A percentile compares a stretch with the other conserved stretches of the same genome.
These are phyloP conservation scores for Criorhina ranunculi DNA, from an alignment of 2,888 invertebrate genomes.

Conservation along the genomic window DNA sequence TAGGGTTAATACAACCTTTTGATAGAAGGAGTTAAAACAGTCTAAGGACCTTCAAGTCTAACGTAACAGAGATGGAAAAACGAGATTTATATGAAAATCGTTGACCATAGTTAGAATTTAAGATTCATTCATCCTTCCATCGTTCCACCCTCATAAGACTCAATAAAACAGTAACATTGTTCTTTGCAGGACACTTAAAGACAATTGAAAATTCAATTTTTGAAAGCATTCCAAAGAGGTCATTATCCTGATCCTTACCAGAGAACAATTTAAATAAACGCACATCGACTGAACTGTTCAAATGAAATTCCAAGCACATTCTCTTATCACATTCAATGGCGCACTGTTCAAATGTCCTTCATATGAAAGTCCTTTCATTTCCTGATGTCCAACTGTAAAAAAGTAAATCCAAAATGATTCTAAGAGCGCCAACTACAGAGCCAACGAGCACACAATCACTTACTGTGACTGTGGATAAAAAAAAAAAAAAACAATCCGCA, in stretches of 20 bases:
- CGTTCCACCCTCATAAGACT: too few species aligned
- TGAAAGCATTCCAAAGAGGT: not conserved
- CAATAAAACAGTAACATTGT: too few species aligned
- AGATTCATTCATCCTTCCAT: too few species aligned
- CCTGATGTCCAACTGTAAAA: constrained; percentile 49
- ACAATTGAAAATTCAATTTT: too few species aligned
- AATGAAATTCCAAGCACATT: constrained; percentile 64
- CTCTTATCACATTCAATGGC: constrained; percentile 60
- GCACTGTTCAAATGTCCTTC: constrained; percentile 50
- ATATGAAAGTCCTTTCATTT: constrained; percentile 70
- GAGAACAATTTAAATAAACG: constrained; percentile 66
- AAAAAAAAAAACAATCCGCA: constrained; percentile 40
- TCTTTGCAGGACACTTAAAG: too few species aligned
- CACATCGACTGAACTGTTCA: constrained; percentile 42
- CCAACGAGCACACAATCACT: constrained; percentile 27
- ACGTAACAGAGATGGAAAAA: too few species aligned
- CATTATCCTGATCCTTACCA: not conserved
- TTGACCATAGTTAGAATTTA: too few species aligned
- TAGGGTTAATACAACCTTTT: not conserved
- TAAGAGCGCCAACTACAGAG: not conserved
- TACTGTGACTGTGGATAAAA: constrained; percentile 32
- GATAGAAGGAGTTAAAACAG: too few species aligned
- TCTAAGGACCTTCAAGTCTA: too few species aligned
- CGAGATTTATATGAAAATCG: too few species aligned
- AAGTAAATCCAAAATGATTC: constrained; percentile 53